Evolutionary conservation across 2,888 invertebrate species (phyloP), one percentile per base, ranked within the genome.

Genomic region (Amblyteles armatorius): DNA sequence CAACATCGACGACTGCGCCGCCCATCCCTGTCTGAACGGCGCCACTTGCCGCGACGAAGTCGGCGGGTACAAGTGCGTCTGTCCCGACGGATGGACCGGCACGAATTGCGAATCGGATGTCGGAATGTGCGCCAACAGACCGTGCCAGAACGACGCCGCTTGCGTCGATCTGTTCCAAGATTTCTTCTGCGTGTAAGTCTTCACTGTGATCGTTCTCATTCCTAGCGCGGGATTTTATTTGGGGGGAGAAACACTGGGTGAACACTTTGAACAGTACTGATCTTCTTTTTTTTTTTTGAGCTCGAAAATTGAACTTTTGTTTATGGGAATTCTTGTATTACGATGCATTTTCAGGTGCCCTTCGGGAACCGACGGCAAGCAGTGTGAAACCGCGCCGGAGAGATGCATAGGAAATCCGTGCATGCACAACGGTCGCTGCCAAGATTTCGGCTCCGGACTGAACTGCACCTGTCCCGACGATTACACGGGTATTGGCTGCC

Each of bases 361-460:
- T 67, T 98, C 98, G 87, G 99, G 99, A 89, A 99, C 99, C 0
- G 99, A 99, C 91, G 99, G 99, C 11, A 99, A 99, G 94, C 97
- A 98, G 93, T 99, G 99, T 93, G 99, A 99, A 94, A 98, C 98
- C 0, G 98, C 99, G 0, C 99, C 99, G 3, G 98, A 99, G 94
- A 96, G 99, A 87, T 98, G 98, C 92, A 97, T 98, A 84, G 98
- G 98, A 36, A 97, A 97, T 91, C 96, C 96, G 1, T 99, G 99
- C 93, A 98, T 98, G 98, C 99, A 99, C 91, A 98, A 97, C 67
- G 99, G 99, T 76, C 97, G 97, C 92, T 99, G 99, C 90, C 98
- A 98, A 94, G 99, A 99, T 94, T 99, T 98, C 91, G 99, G 99
- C 6, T 98, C 98, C 0, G 98, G 98, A 2, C 95, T 99, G 11